Base-by-base conservation (phyloP, 2,113 vertebrate genomes). In the Helogale parvula region DNA sequence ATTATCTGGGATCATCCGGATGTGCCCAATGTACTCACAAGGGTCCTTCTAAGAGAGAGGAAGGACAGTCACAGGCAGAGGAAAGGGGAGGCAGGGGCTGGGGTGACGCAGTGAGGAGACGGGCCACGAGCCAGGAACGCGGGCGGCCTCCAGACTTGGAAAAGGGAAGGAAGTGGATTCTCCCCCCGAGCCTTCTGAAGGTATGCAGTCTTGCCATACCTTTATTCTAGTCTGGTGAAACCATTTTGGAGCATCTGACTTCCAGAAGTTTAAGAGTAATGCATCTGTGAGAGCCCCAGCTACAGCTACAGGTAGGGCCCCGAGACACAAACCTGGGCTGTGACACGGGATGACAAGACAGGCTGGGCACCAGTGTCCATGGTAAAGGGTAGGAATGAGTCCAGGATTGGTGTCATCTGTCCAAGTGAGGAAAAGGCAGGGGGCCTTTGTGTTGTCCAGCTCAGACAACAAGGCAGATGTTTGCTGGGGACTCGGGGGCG, bases 21-120 rank as follows among this genome's bases (percentile, higher is more conserved):
- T 33, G 27, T 12, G 3, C 41, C 27, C 71, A n/a, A 7, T 74
- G 52, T 4, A 25, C 57, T 57, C 50, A 29, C 15, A 87, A 38
- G 68, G 16, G 21, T 81, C 15, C 45, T n/a, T 72, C 12, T 19
- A 74, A 45, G 15, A 60, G 47, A 68, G 33, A 45, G 7, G 33
- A 27, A 29, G 63, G 60, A 77, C 79, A 88, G 27, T 10, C 50
- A 65, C 31, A 33, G 38, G 25, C 41, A 68, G 66, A 47, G 45
- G 14, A 10, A 5, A 84, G 33, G 60, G 2, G 0, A 6, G 17
- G 35, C 31, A 45, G 66, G 31, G 57, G 14, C 5, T 0, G 2
- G 77, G 10, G 33, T 41, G 66, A 25, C 6, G 6, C 1, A 7
- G 3, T 17, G 9, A 16, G n/a, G 12, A 72, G 25, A n/a, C 3